Conservation (phyloP, 2,797 vertebrate species). For the Sibirionetta formosa region DNA sequence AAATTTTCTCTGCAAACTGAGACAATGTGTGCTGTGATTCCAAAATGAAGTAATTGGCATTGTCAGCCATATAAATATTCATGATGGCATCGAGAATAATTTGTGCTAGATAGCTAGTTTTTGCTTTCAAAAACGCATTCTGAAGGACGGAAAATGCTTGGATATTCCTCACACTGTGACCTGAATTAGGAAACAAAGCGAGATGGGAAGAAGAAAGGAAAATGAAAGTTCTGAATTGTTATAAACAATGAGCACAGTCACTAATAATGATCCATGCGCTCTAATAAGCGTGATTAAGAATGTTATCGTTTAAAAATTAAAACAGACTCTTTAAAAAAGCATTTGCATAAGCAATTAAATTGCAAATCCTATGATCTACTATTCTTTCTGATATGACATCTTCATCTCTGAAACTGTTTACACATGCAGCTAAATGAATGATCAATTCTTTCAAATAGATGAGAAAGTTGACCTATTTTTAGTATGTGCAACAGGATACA, state of each 20-base stretch:
- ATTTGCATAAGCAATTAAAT: neutral
- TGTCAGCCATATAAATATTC: conserved; percentile 94
- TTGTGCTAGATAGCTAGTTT: conserved; percentile 91
- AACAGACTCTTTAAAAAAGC: neutral
- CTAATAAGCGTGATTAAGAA: neutral
- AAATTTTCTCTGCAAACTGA: conserved; percentile 95
- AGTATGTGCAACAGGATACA: fast-evolving
- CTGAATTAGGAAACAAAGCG: conserved; percentile 78
- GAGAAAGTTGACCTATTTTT: neutral
- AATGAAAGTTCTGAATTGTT: conserved; percentile 15
- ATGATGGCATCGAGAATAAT: conserved; percentile 95
- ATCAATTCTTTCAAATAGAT: neutral
- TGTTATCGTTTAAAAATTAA: neutral
- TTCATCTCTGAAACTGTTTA: neutral
- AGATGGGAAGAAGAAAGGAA: conserved; percentile 1
- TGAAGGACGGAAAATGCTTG: conserved; percentile 97
- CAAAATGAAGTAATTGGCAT: conserved; percentile 96
- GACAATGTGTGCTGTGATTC: conserved; percentile 97
- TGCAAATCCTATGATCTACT: neutral
- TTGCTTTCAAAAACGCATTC: conserved; percentile 95
- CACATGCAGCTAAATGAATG: neutral
- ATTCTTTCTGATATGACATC: neutral
- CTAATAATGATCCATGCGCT: neutral
- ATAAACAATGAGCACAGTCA: neutral
- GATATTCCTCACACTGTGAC: conserved; percentile 95